A percentile compares a stretch with the other conserved stretches of the same genome.
These are phyloP conservation scores for Paramisgurnus dabryanus DNA, from an alignment of 2,113 vertebrate species.

Conservation along the genomic window DNA sequence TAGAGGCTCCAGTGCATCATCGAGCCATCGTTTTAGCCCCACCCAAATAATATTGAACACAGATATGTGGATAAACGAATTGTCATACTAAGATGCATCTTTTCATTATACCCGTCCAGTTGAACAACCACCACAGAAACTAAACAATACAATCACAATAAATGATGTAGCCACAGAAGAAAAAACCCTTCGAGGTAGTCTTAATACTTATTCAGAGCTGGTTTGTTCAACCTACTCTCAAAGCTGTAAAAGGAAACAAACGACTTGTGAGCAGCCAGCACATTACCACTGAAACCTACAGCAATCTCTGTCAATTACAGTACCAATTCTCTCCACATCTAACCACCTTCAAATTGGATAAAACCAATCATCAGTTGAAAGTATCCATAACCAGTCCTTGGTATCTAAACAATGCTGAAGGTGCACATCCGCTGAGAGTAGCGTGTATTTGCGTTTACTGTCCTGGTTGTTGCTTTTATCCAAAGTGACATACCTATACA, in stretches of 20 bases:
- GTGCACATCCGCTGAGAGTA: constrained; percentile 59
- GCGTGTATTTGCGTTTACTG: too few relatives aligned
- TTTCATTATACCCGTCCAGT: too few relatives aligned
- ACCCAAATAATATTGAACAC: too few relatives aligned
- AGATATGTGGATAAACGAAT: too few relatives aligned
- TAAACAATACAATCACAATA: background rate
- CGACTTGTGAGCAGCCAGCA: constrained; percentile 50
- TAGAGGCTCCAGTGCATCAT: too few relatives aligned
- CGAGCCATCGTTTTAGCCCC: too few relatives aligned
- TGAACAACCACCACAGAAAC: too few relatives aligned
- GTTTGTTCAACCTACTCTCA: constrained; percentile 13
- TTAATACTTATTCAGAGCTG: background rate
- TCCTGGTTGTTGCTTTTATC: too few relatives aligned
- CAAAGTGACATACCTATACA: too few relatives aligned
- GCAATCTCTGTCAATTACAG: constrained; percentile 75
- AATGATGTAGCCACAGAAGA: too few relatives aligned
- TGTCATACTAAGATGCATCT: too few relatives aligned
- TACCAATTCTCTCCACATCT: constrained; percentile 69
- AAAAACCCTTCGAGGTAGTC: background rate
- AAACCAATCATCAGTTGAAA: constrained; percentile 77
- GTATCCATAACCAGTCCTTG: constrained; percentile 73
- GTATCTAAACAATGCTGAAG: constrained; percentile 74
- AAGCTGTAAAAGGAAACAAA: constrained; percentile 3
- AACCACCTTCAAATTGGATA: constrained; percentile 81
- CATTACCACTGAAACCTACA: constrained; percentile 64